Conservation (phyloP, 2,888 invertebrate species). For the Callimorpha dominula region DNA sequence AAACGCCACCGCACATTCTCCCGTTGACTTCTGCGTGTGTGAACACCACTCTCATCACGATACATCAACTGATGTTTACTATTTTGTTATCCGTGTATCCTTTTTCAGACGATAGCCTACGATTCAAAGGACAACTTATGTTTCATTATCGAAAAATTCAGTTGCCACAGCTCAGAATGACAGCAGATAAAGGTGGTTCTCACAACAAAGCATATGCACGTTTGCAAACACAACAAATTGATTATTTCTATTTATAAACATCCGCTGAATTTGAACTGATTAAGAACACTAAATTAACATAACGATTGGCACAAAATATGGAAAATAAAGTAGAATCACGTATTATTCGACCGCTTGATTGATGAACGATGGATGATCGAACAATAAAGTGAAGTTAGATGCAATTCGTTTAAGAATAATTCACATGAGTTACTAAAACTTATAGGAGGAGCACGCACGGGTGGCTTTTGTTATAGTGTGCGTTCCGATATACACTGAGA, state of each 20-base stretch:
- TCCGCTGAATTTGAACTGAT: constrained; percentile 57
- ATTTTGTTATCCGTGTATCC: constrained; percentile 54
- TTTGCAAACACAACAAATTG: constrained; percentile 74
- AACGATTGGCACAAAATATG: constrained; percentile 75
- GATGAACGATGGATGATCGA: constrained; percentile 83
- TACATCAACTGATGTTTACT: constrained; percentile 70
- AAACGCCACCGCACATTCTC: constrained; percentile 85
- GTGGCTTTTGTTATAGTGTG: neutral
- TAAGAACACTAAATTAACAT: constrained; percentile 66
- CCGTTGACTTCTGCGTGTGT: constrained; percentile 72
- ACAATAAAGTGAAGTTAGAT: constrained; percentile 81
- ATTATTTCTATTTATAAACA: constrained; percentile 64
- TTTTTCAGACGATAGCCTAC: constrained; percentile 62
- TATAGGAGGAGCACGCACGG: neutral
- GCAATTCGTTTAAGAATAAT: constrained; percentile 53
- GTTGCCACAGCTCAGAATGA: constrained; percentile 80
- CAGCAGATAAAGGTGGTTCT: constrained; percentile 86
- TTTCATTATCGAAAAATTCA: constrained; percentile 83
- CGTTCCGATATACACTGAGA: too few species aligned
- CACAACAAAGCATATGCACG: constrained; percentile 86
- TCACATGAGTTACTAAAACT: constrained; percentile 58
- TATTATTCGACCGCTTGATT: constrained; percentile 82
- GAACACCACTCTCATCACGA: constrained; percentile 80
- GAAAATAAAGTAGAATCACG: constrained; percentile 74
- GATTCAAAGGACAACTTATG: constrained; percentile 72